phyloP scores from a whole-genome alignment of 1,140 invertebrate species.

The Caligus rogercresseyi region DNA sequence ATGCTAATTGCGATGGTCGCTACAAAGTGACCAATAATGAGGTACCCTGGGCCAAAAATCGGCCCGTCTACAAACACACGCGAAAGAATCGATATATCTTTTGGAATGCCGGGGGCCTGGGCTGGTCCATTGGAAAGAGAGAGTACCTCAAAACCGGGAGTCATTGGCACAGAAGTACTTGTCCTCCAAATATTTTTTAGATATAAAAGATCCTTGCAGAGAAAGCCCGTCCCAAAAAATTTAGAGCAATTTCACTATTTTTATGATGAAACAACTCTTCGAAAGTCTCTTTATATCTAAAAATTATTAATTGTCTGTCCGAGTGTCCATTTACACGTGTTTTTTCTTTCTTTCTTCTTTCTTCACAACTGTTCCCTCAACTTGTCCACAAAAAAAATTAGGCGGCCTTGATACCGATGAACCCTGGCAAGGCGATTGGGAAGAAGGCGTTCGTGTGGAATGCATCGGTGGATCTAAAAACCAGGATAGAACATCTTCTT shows the following conservation, averaged over 20 bases:
- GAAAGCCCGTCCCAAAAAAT: too few relatives aligned
- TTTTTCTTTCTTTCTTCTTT: neutral
- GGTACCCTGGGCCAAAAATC: conserved; percentile 4
- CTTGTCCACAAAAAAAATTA: neutral
- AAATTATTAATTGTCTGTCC: neutral
- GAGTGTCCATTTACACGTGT: neutral
- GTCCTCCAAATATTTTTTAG: too few relatives aligned
- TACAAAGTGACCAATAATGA: neutral
- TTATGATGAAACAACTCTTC: neutral
- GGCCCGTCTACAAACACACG: conserved; percentile 11
- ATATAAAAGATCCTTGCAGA: too few relatives aligned
- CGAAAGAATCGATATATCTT: conserved; percentile 16
- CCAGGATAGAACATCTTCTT: neutral
- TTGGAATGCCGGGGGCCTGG: conserved; percentile 18
- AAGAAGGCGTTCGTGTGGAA: conserved; percentile 13
- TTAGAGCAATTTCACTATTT: too few relatives aligned
- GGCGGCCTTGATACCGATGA: conserved; percentile 17
- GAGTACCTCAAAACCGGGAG: conserved; percentile 19
- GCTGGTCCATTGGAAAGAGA: conserved; percentile 18
- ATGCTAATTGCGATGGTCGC: conserved; percentile 11
- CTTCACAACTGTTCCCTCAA: neutral
- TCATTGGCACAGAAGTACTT: conserved; percentile 21
- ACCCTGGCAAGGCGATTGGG: conserved; percentile 19
- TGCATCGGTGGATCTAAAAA: conserved; percentile 12
- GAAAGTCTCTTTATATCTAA: neutral